Percentiles rank a stretch among this genome's conserved stretches.
These are phyloP conservation scores for Lagocephalus sceleratus DNA, from an alignment of 2,797 vertebrate species.

Conservation along the genomic window DNA sequence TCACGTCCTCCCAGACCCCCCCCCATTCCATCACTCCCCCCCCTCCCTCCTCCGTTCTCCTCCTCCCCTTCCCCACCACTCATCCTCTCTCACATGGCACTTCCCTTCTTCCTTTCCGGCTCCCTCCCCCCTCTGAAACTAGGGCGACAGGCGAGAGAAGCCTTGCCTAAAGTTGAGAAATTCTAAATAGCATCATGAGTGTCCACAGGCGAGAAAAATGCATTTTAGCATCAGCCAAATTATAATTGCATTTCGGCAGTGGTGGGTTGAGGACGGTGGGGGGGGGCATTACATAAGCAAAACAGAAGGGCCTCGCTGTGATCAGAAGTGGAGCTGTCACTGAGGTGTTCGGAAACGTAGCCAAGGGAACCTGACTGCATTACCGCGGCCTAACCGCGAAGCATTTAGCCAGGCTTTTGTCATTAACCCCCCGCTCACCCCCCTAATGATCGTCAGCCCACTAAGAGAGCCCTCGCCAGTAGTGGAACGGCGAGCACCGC, in stretches of 20 bases:
- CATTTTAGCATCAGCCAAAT: conserved; percentile 61
- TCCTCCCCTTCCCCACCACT: conserved; percentile 4
- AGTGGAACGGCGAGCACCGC: not conserved
- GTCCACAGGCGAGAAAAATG: conserved; percentile 58
- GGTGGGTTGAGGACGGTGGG: conserved; percentile 19
- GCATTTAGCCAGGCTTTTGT: conserved; percentile 19
- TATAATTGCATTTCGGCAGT: conserved; percentile 60
- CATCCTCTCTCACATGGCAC: conserved; percentile 20
- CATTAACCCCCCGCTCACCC: conserved; percentile 24
- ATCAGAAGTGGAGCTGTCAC: conserved; percentile 32
- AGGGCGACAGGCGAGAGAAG: conserved; percentile 41
- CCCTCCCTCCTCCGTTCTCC: conserved; percentile 12
- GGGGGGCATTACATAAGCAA: conserved; percentile 61
- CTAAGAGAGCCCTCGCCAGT: not conserved
- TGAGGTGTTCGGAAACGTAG: conserved; percentile 47
- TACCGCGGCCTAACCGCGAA: conserved; percentile 11
- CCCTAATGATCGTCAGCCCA: conserved; percentile 7
- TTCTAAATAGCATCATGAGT: conserved; percentile 64
- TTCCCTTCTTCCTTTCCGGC: conserved; percentile 37
- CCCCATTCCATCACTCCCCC: conserved; percentile 14
- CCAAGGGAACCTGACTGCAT: conserved; percentile 27
- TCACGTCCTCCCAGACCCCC: conserved; percentile 63
- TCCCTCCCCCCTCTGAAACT: conserved; percentile 47
- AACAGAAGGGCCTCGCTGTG: conserved; percentile 41
- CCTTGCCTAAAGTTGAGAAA: conserved; percentile 58